Evolutionary conservation across 2,888 invertebrate species (phyloP).

Genomic region (Didymodactylos carnosus): DNA sequence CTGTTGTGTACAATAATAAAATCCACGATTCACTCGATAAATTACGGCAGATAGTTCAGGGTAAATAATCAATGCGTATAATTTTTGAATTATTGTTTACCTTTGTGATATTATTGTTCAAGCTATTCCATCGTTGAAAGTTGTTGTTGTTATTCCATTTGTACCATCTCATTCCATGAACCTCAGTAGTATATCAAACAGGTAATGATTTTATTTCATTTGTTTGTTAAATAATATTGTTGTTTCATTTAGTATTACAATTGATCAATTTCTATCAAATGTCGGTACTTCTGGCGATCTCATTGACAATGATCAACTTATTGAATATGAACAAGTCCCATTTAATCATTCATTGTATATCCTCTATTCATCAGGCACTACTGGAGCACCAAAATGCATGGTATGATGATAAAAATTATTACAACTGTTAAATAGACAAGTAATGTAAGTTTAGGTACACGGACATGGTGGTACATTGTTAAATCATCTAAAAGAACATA

Average conservation of each 20-base stretch:
- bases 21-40: slow-evolving; percentile 38
- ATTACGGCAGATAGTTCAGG: slow-evolving; percentile 33
- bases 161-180: slow-evolving; percentile 21
- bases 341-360: slow-evolving; percentile 42
- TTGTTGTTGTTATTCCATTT: slow-evolving; percentile 29
- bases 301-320: slow-evolving; percentile 18
- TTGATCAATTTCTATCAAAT: slow-evolving; percentile 24
- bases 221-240: not conserved
- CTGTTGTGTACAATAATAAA: slow-evolving; percentile 40
- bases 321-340: slow-evolving; percentile 37
- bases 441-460: too few relatives aligned
- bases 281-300: slow-evolving; percentile 17
- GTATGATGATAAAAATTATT: slow-evolving; percentile 41
- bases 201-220: slow-evolving; percentile 18
- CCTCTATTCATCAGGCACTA: slow-evolving; percentile 41
- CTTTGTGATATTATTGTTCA: slow-evolving; percentile 18
- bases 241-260: slow-evolving; percentile 19
- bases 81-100: not conserved
- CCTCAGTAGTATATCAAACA: slow-evolving; percentile 21
- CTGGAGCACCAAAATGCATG: slow-evolving; percentile 43
- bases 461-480: slow-evolving; percentile 39
- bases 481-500: slow-evolving; percentile 41
- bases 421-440: slow-evolving; percentile 7
- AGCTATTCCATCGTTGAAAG: slow-evolving; percentile 28
- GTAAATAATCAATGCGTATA: slow-evolving; percentile 13